phyloP scores from a whole-genome alignment of 2,888 invertebrate genomes.

The Nineta flava region DNA sequence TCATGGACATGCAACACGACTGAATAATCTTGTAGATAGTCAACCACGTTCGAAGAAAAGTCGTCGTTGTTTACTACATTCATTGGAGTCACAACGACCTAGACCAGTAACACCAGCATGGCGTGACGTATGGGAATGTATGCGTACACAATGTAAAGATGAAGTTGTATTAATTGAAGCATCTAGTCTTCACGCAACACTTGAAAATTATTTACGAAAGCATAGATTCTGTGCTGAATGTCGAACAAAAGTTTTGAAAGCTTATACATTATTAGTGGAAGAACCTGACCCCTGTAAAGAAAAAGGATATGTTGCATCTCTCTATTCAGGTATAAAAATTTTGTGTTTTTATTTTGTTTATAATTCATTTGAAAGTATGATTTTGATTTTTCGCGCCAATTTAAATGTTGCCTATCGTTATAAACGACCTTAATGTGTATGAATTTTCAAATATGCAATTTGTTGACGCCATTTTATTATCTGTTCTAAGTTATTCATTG shows the following conservation, averaged over 20 bases:
- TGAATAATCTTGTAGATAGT: conserved; percentile 61
- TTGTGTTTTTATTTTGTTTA: neutral
- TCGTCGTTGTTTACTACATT: conserved; percentile 76
- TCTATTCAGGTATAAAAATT: conserved; percentile 34
- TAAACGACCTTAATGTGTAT: no score
- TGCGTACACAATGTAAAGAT: conserved; percentile 62
- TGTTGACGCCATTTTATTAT: no score
- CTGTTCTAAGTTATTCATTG: no score
- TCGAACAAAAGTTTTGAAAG: conserved; percentile 73
- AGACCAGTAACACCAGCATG: conserved; percentile 56
- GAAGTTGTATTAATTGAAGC: conserved; percentile 81
- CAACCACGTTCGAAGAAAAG: conserved; percentile 79
- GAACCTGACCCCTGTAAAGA: conserved; percentile 71
- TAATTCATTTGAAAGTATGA: no score
- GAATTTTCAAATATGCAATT: no score
- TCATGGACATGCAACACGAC: conserved; percentile 66
- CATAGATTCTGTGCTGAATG: conserved; percentile 91
- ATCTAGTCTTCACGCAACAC: conserved; percentile 64
- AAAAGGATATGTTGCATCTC: conserved; percentile 73
- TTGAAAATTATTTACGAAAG: conserved; percentile 81
- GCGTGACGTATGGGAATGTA: conserved; percentile 74
- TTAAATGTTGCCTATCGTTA: no score
- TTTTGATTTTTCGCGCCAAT: no score
- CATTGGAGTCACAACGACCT: conserved; percentile 71
- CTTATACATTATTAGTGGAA: conserved; percentile 74